Conservation (phyloP, 1,140 invertebrate species). For the Apocrypta bakeri region DNA sequence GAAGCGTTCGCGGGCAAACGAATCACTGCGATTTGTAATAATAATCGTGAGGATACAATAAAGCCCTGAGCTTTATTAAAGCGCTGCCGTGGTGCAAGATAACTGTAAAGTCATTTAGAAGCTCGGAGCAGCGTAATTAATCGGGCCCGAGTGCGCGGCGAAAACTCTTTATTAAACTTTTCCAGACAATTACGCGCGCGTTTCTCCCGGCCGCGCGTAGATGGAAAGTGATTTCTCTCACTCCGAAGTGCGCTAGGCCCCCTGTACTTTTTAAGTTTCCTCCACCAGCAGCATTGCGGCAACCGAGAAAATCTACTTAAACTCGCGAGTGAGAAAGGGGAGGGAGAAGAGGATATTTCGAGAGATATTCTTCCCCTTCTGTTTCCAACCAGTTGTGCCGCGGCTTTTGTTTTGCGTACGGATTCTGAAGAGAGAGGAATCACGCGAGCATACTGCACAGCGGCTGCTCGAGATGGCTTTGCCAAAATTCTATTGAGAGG, state of each 20-base stretch:
- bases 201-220: not conserved
- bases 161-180: constrained; percentile 46
- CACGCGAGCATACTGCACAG: not conserved
- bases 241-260: not conserved
- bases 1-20: not conserved
- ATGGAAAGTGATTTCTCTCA: constrained; percentile 40
- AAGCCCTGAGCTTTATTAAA: constrained; percentile 29
- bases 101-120: constrained; percentile 30
- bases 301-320: constrained; percentile 26
- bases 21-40: constrained; percentile 38
- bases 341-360: not conserved
- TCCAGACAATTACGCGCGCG: constrained; percentile 37
- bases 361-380: no score
- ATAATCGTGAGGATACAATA: constrained; percentile 23
- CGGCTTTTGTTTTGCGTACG: not conserved
- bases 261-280: constrained; percentile 6
- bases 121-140: constrained; percentile 20
- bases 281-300: not conserved
- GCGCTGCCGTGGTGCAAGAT: not conserved
- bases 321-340: not conserved
- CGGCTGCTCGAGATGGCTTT: not conserved
- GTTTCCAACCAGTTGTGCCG: not conserved
- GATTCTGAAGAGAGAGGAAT: not conserved
- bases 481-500: not conserved
- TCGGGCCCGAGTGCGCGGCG: not conserved